Base-by-base conservation (phyloP, 1,140 invertebrate genomes). In the Propsilocerus akamusi region DNA sequence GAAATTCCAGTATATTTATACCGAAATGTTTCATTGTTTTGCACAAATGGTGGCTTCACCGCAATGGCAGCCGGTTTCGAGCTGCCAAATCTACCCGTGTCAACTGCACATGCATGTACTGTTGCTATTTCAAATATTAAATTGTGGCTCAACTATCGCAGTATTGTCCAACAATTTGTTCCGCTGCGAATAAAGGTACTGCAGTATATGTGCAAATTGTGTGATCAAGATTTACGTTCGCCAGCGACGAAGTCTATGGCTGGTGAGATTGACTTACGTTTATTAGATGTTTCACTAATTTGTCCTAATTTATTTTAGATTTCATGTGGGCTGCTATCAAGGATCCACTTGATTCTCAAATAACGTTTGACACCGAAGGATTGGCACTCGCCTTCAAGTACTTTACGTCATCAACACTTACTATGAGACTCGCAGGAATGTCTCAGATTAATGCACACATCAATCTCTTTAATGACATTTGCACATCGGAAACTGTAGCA, bases 401-500 rank as follows among this genome's bases (percentile, higher is more conserved):
- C 66, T 95, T 96, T 60, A 91, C 82, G 41, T 91, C 88, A 47
- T 84, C 84, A 48, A 95, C 91, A 2, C 62, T 97, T 32, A 95
- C 91, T 1, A 93, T 95, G 83, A 70, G 92, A 51, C 64, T 97
- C 47, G 83, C 88, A 22, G 83, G 84, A 8, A 86, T 96, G 55
- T 79, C 87, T n/a, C 91, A 96, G 66, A 93, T 95, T 54, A 95
- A 94, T 69, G 86, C 83, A 52, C 86, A 92, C 60, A 92, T 95
- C 41, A 88, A 83, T 53, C 73, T 90, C 3, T 87, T 90, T 59
- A 93, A 88, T 60, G 90, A 94, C 62, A 70, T 89, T 37, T 86
- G 84, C 60, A 88, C 87, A 41, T 87, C 82, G 50, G 88, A 92
- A 60, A 81, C 83, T 2, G 74, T 87, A 2, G 75, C 82, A 5